Percentiles rank a stretch among this genome's conserved stretches.
Conservation (phyloP, 2,888 invertebrate species). For the Amphipyra tragopoginis region DNA sequence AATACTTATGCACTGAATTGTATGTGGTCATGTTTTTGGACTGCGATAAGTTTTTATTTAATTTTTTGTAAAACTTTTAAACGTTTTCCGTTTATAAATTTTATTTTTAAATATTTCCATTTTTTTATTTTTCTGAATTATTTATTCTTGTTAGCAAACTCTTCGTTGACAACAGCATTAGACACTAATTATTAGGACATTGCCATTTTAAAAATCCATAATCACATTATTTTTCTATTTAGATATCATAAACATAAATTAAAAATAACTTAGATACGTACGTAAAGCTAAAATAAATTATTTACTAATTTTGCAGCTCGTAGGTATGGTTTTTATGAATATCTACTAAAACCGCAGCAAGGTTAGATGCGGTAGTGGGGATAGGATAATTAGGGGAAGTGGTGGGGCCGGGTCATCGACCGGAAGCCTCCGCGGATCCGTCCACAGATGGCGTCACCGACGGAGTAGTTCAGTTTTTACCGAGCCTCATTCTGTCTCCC, state of each 20-base stretch:
- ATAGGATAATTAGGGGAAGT: constrained; percentile 79
- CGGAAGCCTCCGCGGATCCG: constrained; percentile 70
- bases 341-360: constrained; percentile 71
- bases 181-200: too few relatives aligned
- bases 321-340: constrained; percentile 61
- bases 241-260: constrained; percentile 3
- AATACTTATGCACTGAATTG: constrained; percentile 29
- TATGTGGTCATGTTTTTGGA: constrained; percentile 30
- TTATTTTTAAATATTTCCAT: too few relatives aligned
- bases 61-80: not conserved
- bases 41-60: constrained; percentile 9
- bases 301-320: constrained; percentile 19
- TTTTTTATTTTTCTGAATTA: too few relatives aligned
- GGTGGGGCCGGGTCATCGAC: constrained; percentile 75
- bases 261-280: not conserved
- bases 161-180: too few relatives aligned
- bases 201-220: constrained; percentile 3
- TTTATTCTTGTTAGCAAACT: too few relatives aligned
- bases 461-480: constrained; percentile 49
- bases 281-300: constrained; percentile 14
- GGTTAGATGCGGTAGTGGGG: constrained; percentile 63
- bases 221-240: too few relatives aligned
- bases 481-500: constrained; percentile 51
- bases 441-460: constrained; percentile 66
- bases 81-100: too few relatives aligned